Base-by-base conservation (phyloP, 2,797 vertebrate species). In the Bradypus variegatus region DNA sequence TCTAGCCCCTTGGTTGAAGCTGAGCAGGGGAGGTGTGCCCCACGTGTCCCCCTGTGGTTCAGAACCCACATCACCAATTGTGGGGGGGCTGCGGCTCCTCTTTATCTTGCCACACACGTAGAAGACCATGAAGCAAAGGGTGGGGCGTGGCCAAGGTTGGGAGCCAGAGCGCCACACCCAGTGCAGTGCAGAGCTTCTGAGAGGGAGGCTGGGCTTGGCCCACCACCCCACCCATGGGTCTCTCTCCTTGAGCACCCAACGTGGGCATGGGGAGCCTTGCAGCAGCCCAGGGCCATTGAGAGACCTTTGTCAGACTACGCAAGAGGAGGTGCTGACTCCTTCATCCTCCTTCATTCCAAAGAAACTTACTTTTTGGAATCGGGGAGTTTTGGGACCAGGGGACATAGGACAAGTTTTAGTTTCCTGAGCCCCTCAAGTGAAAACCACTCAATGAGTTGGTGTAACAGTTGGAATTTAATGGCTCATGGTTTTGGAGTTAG, bases 31-130 rank as follows among this genome's bases (percentile, higher is more conserved):
- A 45, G 15, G 9, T n/a, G 2, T 1, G 5, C 19, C 16, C 15
- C 14, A n/a, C 18, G 6, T 70, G 67, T 75, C 21, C 41, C 8
- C 18, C 36, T 29, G 4, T 10, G 50, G n/a, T 48, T 23, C 45
- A 5, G 7, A 7, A 10, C 36, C 41, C 0, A 1, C 5, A 1
- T 60, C 18, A 2, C 12, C 9, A 18, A 27, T 72, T 53, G 14
- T 13, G 6, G 62, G 19, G 27, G 36, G 64, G 31, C n/a, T 9
- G 12, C 18, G 14, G 27, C 15, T 23, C 38, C 36, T 45, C n/a
- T 70, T n/a, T 31, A 55, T 25, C 8, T 58, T 55, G 36, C 33
- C 27, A 5, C 31, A 9, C 1, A 0, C 33, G 36, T 13, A 5
- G 16, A 67, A 67, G 33, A 41, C 23, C 21, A 3, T 1, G 41